Evolutionary conservation across 2,888 invertebrate species (phyloP), one percentile per base, ranked within the genome.

Genomic region (Tetheella fluctuosa): DNA sequence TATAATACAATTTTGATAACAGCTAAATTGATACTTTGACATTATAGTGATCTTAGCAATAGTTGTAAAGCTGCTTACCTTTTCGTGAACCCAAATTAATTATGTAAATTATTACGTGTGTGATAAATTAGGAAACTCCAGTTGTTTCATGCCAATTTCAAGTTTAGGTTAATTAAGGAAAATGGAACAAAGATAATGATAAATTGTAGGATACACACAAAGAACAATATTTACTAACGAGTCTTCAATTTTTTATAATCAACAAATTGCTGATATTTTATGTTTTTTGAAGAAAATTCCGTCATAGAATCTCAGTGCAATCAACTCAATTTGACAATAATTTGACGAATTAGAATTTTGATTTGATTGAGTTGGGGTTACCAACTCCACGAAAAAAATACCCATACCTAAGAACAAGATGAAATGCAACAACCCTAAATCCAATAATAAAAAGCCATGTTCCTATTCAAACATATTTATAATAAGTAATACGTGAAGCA

Each of bases 101-200:
- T 84, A 84, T 77, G 76, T 81, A 83, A 84, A 84, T 75, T 79
- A 79, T 79, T 80, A 80, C 79, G 78, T 77, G 76, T 65, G 62
- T 65, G 58, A 65, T 64, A 65, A 65, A 59, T 55, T 55, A 63
- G 63, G 53, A 64, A 63, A 59, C 56, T 64, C 59, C 65, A 69
- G 63, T 63, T 61, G 59, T 68, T 67, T 69, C 64, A 72, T 69
- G 61, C 28, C 64, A 65, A 61, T 67, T 63, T 63, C 63, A 65
- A 61, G 65, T 64, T 65, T 60, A 68, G 42, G 17, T 58, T 57
- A 59, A 23, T 15, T 10, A n/a, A 13, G 23, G 6, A 34, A 13
- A 20, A 34, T 17, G n/a, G 20, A 54, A 3, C 13, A 54, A 30
- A 20, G 20, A 4, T 12, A 20, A 12, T 20, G 8, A n/a, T 48